Evolutionary conservation across 2,888 invertebrate genomes (phyloP).

Genomic region (Atethmia centrago): DNA sequence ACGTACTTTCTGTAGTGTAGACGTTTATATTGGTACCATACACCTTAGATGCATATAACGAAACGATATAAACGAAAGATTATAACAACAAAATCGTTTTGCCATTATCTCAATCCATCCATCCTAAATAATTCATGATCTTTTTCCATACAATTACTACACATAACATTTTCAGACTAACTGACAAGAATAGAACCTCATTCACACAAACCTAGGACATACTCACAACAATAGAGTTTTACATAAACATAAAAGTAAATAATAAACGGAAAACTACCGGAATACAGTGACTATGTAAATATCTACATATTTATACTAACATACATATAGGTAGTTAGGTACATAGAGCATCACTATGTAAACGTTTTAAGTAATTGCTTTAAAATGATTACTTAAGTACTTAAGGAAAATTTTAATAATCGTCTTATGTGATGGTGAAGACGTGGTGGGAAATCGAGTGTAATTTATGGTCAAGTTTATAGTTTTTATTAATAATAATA

Average conservation of each 20-base stretch:
- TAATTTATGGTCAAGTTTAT: not conserved
- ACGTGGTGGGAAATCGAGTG: not conserved
- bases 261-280: slow-evolving; percentile 48
- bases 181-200: slow-evolving; percentile 16
- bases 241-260: slow-evolving; percentile 25
- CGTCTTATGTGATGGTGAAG: not conserved
- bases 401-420: slow-evolving; percentile 42
- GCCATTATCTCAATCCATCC: too few species aligned
- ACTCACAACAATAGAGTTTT: slow-evolving; percentile 40
- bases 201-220: not conserved
- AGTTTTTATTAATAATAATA: too few species aligned
- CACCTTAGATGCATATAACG: too few species aligned
- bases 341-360: slow-evolving; percentile 24
- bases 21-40: too few species aligned
- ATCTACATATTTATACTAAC: slow-evolving; percentile 32
- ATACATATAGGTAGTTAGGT: not conserved
- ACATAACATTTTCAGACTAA: not conserved
- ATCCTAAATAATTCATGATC: too few species aligned
- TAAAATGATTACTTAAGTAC: slow-evolving; percentile 13
- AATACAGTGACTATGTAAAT: slow-evolving; percentile 32
- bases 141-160: too few species aligned
- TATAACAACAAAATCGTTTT: too few species aligned
- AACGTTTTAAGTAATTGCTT: slow-evolving; percentile 52
- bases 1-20: too few species aligned
- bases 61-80: too few species aligned